Evolutionary conservation across 2,888 invertebrate species (phyloP).

Genomic region (Crossocerus cetratus): DNA sequence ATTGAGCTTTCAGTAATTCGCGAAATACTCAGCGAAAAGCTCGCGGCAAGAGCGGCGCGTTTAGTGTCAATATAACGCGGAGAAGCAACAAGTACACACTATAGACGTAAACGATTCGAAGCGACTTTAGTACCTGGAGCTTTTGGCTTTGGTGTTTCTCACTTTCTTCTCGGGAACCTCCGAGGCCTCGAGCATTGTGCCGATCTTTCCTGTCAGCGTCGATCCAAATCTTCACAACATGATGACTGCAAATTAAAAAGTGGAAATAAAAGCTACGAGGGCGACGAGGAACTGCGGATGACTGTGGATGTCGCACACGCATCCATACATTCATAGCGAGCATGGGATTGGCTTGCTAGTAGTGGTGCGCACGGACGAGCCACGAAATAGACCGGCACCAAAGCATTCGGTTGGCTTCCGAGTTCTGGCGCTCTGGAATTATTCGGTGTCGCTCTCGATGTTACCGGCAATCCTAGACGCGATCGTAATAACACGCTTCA

Average conservation of each 20-base stretch:
- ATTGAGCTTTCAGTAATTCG: no score
- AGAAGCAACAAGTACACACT: slow-evolving; percentile 45
- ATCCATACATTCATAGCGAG: no score
- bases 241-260: slow-evolving; percentile 40
- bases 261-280: slow-evolving; percentile 44
- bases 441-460: no score
- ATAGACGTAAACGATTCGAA: background rate
- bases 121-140: slow-evolving; percentile 42
- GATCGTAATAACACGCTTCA: no score
- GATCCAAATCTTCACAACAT: slow-evolving; percentile 38
- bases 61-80: background rate
- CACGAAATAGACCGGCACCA: no score
- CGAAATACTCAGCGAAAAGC: background rate
- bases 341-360: no score
- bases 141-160: slow-evolving; percentile 53
- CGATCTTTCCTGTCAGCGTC: slow-evolving; percentile 3
- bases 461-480: no score
- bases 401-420: no score
- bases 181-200: background rate
- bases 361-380: no score
- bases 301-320: slow-evolving; percentile 6
- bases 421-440: no score
- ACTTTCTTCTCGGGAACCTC: slow-evolving; percentile 31
- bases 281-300: slow-evolving; percentile 37
- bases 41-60: background rate